These are phyloP conservation scores for Phaenicophaeus curvirostris DNA, from an alignment of 2,797 vertebrate species.

Conservation along the genomic window DNA sequence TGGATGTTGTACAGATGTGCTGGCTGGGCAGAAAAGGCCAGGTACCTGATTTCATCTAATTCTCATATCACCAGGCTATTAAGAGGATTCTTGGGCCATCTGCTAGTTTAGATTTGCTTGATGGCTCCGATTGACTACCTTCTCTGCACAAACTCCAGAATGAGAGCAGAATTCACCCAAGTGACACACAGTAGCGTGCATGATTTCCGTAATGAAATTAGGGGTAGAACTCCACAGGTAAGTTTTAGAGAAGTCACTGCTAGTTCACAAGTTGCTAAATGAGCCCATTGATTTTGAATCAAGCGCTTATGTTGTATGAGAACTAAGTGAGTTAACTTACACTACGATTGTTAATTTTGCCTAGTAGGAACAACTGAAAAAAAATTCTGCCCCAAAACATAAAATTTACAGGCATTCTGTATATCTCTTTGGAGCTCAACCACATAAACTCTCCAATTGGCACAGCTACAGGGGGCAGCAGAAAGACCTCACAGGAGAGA, in stretches of 20 bases:
- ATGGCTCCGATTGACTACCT: not conserved
- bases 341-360: slow-evolving; percentile 11
- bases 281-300: slow-evolving; percentile 6
- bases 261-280: slow-evolving; percentile 8
- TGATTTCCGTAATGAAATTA: not conserved
- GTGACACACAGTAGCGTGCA: not conserved
- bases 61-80: not conserved
- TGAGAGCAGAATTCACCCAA: not conserved
- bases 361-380: not conserved
- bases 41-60: not conserved
- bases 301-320: not conserved
- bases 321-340: not conserved
- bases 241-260: not conserved
- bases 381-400: not conserved
- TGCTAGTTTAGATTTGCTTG: not conserved
- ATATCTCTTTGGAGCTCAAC: not conserved
- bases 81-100: not conserved
- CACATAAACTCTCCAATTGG: not conserved
- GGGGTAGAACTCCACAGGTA: not conserved
- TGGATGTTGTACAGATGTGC: not conserved
- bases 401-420: not conserved
- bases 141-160: not conserved
- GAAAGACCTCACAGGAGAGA: not conserved
- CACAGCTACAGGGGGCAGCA: not conserved
- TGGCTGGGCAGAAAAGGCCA: not conserved